Base-by-base conservation (phyloP, 2,797 vertebrate species). In the Chelonia mydas region DNA sequence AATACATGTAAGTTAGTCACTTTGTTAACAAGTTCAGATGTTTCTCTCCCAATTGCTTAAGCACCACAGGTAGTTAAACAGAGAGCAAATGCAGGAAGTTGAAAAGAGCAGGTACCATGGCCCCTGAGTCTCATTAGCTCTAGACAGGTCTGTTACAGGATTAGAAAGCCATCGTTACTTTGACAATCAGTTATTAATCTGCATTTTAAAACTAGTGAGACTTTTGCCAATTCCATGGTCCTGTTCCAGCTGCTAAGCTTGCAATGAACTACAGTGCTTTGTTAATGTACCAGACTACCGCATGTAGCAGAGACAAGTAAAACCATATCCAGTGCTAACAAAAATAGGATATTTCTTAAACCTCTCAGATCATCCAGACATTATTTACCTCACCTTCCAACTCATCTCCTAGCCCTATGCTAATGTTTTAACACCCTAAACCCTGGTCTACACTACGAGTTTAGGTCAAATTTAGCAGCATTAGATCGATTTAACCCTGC, bases 181-280 rank as follows among this genome's bases (percentile, higher is more conserved):
- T 2, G 57, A 94, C 84, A 95, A 90, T 25, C 94, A 94, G 90
- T 84, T 81, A 93, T 15, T 94, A 93, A 94, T 94, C 93, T 94
- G 92, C 84, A 90, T 84, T 95, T 92, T 90, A 93, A 93, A 97
- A 90, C 1, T 17, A 77, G 89, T 6, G 72, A 94, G 90, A 84
- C 94, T 85, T 54, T 90, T 96, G 96, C 95, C 97, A 95, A 87
- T 76, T 76, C 78, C 21, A 81, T 59, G 93, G 94, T 93, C 33
- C 90, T 72, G 31, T 92, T 97, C 95, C 91, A 96, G 92, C 77
- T 89, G 89, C 91, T 96, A 79, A 95, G 86, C 65, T 86, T 6
- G 11, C 87, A 81, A 89, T 10, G 37, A 92, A 90, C 61, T 92
- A 81, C 41, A 79, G 91, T 84, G 54, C 74, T 51, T 84, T 0